A percentile compares a stretch with the other conserved stretches of the same genome.
These are phyloP conservation scores for Timema podura DNA, from an alignment of 2,888 invertebrate species.

Conservation along the genomic window DNA sequence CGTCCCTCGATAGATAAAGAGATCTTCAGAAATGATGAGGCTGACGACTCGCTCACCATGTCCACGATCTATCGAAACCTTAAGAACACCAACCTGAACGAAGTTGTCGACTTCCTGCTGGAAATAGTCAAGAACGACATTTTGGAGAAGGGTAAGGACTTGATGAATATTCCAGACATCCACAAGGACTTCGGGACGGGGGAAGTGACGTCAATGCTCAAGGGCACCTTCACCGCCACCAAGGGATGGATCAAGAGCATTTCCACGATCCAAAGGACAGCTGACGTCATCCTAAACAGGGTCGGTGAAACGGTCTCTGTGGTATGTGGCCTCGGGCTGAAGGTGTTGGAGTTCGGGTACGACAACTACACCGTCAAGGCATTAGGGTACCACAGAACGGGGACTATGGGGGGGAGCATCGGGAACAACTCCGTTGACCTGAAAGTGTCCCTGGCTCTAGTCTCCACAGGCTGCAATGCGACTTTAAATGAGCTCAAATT, in stretches of 20 bases:
- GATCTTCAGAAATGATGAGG: too few relatives aligned
- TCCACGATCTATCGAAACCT: background rate
- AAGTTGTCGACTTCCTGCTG: constrained; percentile 18
- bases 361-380: constrained; percentile 15
- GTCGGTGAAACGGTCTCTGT: background rate
- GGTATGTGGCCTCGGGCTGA: constrained; percentile 14
- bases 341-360: constrained; percentile 14
- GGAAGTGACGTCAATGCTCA: too few relatives aligned
- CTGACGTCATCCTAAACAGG: background rate
- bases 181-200: background rate
- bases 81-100: background rate
- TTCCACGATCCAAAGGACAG: background rate
- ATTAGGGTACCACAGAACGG: constrained; percentile 5
- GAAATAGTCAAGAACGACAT: background rate
- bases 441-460: background rate
- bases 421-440: background rate
- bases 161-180: constrained; percentile 9
- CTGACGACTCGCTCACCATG: background rate
- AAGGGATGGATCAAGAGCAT: background rate
- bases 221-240: background rate
- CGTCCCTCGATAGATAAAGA: too few relatives aligned
- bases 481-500: background rate
- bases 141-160: background rate
- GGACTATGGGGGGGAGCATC: constrained; percentile 8
- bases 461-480: background rate